Evolutionary conservation across 2,113 vertebrate genomes (phyloP).

Genomic region (Pachypanchax playfairii): DNA sequence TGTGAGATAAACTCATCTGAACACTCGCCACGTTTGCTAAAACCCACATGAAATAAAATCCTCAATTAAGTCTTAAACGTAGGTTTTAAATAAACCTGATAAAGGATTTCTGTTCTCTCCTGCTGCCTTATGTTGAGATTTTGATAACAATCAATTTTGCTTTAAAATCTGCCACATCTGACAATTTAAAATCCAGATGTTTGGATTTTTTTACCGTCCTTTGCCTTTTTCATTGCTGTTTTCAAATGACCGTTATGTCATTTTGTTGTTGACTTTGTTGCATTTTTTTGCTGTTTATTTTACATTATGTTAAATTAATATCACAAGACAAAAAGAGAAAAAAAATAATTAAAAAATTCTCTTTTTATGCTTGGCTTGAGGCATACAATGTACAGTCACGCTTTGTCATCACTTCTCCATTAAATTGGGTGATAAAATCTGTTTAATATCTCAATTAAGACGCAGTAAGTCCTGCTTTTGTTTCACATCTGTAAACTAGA

Average conservation of each 20-base stretch:
- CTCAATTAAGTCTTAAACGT: neutral
- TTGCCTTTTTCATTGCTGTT: constrained; percentile 9
- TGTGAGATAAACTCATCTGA: neutral
- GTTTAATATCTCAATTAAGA: too few relatives aligned
- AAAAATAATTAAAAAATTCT: too few relatives aligned
- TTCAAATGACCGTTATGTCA: constrained; percentile 5
- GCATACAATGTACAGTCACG: constrained; percentile 16
- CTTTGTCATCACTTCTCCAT: neutral
- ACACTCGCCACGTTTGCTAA: too few relatives aligned
- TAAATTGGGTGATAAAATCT: too few relatives aligned
- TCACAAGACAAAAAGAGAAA: neutral
- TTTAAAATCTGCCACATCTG: constrained; percentile 6
- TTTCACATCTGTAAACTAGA: too few relatives aligned
- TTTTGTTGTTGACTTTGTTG: constrained; percentile 17
- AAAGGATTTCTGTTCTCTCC: neutral
- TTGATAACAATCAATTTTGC: neutral
- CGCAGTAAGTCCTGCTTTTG: too few relatives aligned
- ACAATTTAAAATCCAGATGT: neutral
- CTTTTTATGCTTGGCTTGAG: constrained; percentile 34
- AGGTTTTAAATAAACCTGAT: neutral
- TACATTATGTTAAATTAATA: constrained; percentile 1
- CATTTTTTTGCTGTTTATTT: constrained; percentile 29
- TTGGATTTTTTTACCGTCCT: constrained; percentile 41
- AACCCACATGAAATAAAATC: too few relatives aligned
- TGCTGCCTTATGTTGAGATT: constrained; percentile 6